Base-by-base conservation (phyloP, 2,888 invertebrate genomes). In the Agrenia bidenticulata region DNA sequence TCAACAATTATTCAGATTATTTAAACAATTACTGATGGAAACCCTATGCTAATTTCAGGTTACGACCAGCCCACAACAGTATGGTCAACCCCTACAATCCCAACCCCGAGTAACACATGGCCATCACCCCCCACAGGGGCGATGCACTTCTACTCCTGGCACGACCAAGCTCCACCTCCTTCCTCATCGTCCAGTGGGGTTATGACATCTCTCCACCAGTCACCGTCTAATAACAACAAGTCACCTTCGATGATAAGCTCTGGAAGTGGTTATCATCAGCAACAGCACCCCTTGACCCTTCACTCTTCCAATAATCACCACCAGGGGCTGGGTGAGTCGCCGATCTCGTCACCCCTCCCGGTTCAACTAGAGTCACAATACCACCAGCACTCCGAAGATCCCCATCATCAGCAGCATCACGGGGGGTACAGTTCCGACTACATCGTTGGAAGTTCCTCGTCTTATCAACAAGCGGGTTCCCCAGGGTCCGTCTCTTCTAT, bases 71-170 rank as follows among this genome's bases (percentile, higher is more conserved):
- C 67, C 0, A 64, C 63, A 0, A 60, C 67, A 5, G 67, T 69
- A 1, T 74, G 74, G 74, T 64, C 71, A 1, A 70, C 64, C n/a
- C 61, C 69, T 5, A 69, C 72, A 11, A 67, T 66, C 17, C 66
- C 72, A 51, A 66, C 70, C 2, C 58, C 67, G 1, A 67, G 67
- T 7, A 67, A 61, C 11, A 67, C 69, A 23, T 74, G 72, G 72
- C 67, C 72, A 57, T 70, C 72, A 9, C 63, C 72, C 23, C 61
- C 74, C 1, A 62, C 55, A 7, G 37, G 42, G 21, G 59, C 68
- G 5, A 69, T 72, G 67, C 64, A 65, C 37, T 72, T 74, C 37
- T 70, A 72, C 23, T 69, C 72, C 15, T 74, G 74, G 74, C 70
- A 73, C 42, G 72, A 71, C 42, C 13, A 45, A 41, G 39, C 63